Conservation (phyloP, 2,797 vertebrate genomes). For the Anguilla anguilla region DNA sequence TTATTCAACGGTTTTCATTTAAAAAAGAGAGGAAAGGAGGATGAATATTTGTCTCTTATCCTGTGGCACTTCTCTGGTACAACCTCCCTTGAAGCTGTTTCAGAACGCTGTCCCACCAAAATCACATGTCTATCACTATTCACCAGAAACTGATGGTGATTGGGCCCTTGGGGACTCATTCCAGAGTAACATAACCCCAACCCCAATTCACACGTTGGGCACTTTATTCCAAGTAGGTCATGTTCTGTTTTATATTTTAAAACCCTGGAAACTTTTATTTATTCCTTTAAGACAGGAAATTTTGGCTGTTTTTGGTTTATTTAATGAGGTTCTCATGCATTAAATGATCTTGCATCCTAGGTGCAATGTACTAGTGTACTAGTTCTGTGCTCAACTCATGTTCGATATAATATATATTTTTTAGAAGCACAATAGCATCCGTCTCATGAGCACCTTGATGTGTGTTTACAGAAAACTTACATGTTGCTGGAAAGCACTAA, state of each 20-base stretch:
- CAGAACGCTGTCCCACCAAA: not conserved
- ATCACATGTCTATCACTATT: slow-evolving; percentile 9
- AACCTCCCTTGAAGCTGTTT: not conserved
- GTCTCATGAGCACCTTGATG: not conserved
- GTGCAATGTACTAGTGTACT: too few species aligned
- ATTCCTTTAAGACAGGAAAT: not conserved
- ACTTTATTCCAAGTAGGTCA: slow-evolving; percentile 27
- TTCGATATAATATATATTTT: not conserved
- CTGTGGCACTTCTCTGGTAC: not conserved
- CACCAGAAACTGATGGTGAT: slow-evolving; percentile 8
- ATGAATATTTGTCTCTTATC: not conserved
- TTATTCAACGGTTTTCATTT: not conserved
- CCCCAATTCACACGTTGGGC: not conserved
- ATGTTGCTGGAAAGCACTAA: not conserved
- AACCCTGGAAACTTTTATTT: not conserved
- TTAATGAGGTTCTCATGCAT: not conserved
- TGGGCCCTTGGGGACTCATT: slow-evolving; percentile 25
- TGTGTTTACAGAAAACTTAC: not conserved
- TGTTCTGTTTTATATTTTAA: slow-evolving; percentile 7
- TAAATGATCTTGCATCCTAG: not conserved
- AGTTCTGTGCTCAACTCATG: not conserved
- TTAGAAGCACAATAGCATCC: not conserved
- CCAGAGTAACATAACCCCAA: not conserved
- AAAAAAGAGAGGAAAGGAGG: not conserved
- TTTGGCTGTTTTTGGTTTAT: not conserved